phyloP scores from a whole-genome alignment of 2,113 vertebrate genomes.

The Megaptera novaeangliae region DNA sequence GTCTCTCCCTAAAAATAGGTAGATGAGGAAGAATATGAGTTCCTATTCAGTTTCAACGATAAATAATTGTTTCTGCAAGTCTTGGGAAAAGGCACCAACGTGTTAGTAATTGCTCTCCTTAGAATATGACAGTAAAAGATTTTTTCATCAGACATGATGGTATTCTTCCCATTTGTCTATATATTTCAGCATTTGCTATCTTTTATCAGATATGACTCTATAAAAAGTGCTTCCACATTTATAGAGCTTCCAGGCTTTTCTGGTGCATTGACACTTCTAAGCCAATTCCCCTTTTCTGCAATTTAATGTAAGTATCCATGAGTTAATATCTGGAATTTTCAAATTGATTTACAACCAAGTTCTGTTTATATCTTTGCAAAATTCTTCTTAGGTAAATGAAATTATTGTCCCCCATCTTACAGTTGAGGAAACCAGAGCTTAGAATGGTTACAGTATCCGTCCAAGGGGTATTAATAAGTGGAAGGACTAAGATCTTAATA shows the following conservation, averaged over 20 bases:
- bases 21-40: background rate
- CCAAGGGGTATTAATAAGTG: background rate
- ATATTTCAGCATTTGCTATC: background rate
- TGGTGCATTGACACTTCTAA: background rate
- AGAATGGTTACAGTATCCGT: background rate
- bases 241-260: background rate
- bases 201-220: background rate
- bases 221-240: background rate
- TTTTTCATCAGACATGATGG: background rate
- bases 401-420: background rate
- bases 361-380: background rate
- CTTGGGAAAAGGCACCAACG: background rate
- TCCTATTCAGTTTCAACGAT: background rate
- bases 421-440: background rate
- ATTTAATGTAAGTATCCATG: background rate
- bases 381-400: background rate
- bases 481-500: background rate
- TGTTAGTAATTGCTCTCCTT: background rate
- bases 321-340: background rate
- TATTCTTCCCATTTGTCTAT: background rate
- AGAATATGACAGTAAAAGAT: background rate
- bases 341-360: background rate
- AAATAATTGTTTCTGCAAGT: background rate
- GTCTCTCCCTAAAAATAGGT: background rate
- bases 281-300: background rate